These are phyloP conservation scores for Heterohyrax brucei DNA, from an alignment of 2,797 vertebrate genomes.

Conservation along the genomic window DNA sequence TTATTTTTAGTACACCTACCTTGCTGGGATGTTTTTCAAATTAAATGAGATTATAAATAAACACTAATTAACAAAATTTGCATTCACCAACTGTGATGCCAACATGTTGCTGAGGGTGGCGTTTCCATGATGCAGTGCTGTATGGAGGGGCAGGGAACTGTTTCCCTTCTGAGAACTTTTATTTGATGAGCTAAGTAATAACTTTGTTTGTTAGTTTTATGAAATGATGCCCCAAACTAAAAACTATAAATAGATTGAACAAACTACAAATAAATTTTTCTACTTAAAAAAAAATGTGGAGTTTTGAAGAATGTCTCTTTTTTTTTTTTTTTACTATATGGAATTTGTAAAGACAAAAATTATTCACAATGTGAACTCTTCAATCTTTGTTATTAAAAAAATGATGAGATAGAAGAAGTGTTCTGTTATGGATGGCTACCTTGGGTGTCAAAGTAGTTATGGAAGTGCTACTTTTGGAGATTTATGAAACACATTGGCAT, in stretches of 20 bases:
- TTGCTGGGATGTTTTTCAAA: neutral
- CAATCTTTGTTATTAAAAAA: neutral
- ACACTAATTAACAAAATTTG: slow-evolving; percentile 22
- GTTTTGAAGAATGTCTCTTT: neutral
- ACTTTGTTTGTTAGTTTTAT: neutral
- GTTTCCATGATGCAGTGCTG: neutral
- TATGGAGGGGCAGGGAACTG: neutral
- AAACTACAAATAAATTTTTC: neutral
- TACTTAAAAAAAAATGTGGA: neutral
- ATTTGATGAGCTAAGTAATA: neutral
- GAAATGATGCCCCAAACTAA: slow-evolving; percentile 1
- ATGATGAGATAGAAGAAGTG: neutral
- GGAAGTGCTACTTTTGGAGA: neutral
- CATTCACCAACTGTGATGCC: neutral
- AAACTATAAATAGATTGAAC: slow-evolving; percentile 11
- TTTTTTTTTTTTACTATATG: neutral
- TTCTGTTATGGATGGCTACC: neutral
- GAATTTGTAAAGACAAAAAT: neutral
- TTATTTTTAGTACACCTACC: slow-evolving; percentile 5
- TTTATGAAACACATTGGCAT: slow-evolving; percentile 8
- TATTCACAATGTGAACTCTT: neutral
- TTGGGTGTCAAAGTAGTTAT: neutral
- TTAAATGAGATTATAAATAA: slow-evolving; percentile 32
- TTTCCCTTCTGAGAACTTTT: neutral
- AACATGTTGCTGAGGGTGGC: neutral